These are phyloP conservation scores for Falco peregrinus DNA, from an alignment of 2,797 vertebrate species.

Conservation along the genomic window DNA sequence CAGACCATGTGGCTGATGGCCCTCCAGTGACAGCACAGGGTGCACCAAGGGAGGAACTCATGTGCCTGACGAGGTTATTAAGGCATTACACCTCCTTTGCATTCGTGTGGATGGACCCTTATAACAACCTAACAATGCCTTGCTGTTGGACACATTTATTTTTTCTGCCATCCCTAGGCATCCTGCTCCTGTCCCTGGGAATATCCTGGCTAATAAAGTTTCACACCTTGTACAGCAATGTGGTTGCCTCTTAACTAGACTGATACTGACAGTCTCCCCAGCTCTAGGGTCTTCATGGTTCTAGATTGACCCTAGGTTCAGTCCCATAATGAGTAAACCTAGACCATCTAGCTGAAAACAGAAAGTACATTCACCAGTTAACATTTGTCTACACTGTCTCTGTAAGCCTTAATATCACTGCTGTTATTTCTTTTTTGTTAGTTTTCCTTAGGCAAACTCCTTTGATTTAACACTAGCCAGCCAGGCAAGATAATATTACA, in stretches of 20 bases:
- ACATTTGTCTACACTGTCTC: background rate
- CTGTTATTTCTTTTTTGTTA: background rate
- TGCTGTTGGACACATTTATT: background rate
- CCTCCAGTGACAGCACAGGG: background rate
- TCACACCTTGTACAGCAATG: background rate
- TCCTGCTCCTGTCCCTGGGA: background rate
- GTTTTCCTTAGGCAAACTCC: background rate
- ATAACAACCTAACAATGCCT: background rate
- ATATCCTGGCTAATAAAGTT: background rate
- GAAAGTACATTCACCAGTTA: background rate
- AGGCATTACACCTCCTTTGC: fast-evolving
- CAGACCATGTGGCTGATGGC: background rate
- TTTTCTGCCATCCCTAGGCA: background rate
- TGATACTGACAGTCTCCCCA: background rate
- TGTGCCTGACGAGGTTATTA: background rate
- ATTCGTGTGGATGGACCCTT: background rate
- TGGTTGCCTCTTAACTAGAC: background rate
- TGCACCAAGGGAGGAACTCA: background rate
- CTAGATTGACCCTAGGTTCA: background rate
- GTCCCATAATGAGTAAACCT: background rate
- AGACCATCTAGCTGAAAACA: background rate
- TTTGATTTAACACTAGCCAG: background rate
- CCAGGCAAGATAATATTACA: background rate
- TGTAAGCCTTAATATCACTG: background rate
- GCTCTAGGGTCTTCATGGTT: background rate